phyloP scores from a whole-genome alignment of 2,113 vertebrate genomes.

The Callionymus lyra region DNA sequence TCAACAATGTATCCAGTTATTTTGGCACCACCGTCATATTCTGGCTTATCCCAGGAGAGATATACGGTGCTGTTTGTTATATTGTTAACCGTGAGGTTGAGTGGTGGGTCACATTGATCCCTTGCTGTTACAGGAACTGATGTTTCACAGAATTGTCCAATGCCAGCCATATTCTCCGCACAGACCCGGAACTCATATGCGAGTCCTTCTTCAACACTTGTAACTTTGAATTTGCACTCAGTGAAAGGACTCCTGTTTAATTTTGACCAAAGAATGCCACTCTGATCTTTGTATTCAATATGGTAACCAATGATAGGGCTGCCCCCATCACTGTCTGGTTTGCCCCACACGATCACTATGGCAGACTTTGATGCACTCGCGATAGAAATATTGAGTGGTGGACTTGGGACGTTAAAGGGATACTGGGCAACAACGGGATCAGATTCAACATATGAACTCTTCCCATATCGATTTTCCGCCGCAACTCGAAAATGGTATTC shows the following conservation, averaged over 20 bases:
- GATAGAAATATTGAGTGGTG: slow-evolving; percentile 77
- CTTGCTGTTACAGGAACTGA: slow-evolving; percentile 87
- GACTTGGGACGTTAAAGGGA: slow-evolving; percentile 84
- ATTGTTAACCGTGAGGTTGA: slow-evolving; percentile 84
- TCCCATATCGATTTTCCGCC: slow-evolving; percentile 95
- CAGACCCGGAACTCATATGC: slow-evolving; percentile 89
- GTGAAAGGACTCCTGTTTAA: slow-evolving; percentile 78
- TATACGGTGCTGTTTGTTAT: slow-evolving; percentile 91
- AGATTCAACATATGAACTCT: slow-evolving; percentile 78
- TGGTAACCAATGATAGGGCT: slow-evolving; percentile 85
- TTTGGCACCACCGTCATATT: slow-evolving; percentile 93
- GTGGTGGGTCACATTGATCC: slow-evolving; percentile 90
- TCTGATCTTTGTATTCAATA: slow-evolving; percentile 90
- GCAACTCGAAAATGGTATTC: slow-evolving; percentile 95
- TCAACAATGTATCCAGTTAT: slow-evolving; percentile 93
- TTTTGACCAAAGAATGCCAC: slow-evolving; percentile 96
- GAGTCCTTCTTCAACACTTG: slow-evolving; percentile 87
- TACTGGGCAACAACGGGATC: slow-evolving; percentile 82
- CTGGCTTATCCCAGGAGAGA: slow-evolving; percentile 88
- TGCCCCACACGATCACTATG: slow-evolving; percentile 84
- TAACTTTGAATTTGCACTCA: slow-evolving; percentile 87
- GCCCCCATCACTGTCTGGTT: slow-evolving; percentile 87
- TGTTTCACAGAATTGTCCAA: slow-evolving; percentile 85
- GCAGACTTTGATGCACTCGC: slow-evolving; percentile 81
- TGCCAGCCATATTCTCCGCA: slow-evolving; percentile 91